These are phyloP conservation scores for Geotrupes spiniger DNA, from an alignment of 2,888 invertebrate species.

Conservation along the genomic window DNA sequence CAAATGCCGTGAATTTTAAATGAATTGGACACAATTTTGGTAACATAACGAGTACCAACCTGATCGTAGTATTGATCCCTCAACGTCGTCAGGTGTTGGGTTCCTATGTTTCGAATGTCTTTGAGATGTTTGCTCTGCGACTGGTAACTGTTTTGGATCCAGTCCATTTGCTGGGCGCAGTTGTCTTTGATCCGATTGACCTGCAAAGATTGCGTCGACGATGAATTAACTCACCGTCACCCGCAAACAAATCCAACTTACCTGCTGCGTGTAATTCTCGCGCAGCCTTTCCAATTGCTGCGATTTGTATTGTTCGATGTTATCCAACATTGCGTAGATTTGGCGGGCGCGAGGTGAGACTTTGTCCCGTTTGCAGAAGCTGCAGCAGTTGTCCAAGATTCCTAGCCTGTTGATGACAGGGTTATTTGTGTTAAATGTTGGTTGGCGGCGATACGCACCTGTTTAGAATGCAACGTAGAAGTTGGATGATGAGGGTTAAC, in stretches of 20 bases:
- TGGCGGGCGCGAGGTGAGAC: slow-evolving; percentile 78
- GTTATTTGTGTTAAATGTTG: slow-evolving; percentile 4
- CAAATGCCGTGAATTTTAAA: no score
- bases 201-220: slow-evolving; percentile 34
- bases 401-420: slow-evolving; percentile 58
- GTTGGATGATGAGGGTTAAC: slow-evolving; percentile 76
- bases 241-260: slow-evolving; percentile 40
- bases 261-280: slow-evolving; percentile 90
- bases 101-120: slow-evolving; percentile 89
- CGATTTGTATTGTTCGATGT: slow-evolving; percentile 85
- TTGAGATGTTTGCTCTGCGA: slow-evolving; percentile 81
- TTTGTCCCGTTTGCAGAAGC: slow-evolving; percentile 68
- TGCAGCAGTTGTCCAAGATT: slow-evolving; percentile 67
- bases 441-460: slow-evolving; percentile 66
- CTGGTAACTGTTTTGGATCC: slow-evolving; percentile 89
- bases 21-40: no score
- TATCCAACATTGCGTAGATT: slow-evolving; percentile 84
- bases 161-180: slow-evolving; percentile 90
- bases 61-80: slow-evolving; percentile 92
- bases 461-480: slow-evolving; percentile 66
- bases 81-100: slow-evolving; percentile 79
- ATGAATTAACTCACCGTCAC: neutral
- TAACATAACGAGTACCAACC: slow-evolving; percentile 53
- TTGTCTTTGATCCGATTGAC: slow-evolving; percentile 91
- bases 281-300: slow-evolving; percentile 84